Evolutionary conservation across 2,797 vertebrate genomes (phyloP).

Genomic region (Sebastes hubbsi): DNA sequence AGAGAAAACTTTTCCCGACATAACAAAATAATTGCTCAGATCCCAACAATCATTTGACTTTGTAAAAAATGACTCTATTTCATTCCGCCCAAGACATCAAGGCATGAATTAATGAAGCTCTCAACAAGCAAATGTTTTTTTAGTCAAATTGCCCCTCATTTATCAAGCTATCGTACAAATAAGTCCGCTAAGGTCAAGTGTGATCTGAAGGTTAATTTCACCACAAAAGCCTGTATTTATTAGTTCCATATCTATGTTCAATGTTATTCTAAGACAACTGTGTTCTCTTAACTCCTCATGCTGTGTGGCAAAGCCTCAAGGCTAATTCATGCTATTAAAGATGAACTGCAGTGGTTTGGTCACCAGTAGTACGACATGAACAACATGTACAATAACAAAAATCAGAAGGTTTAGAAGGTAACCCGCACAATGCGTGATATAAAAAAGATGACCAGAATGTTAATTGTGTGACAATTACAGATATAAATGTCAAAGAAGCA

Average conservation of each 20-base stretch:
- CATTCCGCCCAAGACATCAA: not conserved
- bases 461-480: not conserved
- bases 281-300: not conserved
- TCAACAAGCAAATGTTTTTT: not conserved
- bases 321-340: not conserved
- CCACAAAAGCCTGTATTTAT: conserved; percentile 16
- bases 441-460: not conserved
- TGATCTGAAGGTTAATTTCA: conserved; percentile 1
- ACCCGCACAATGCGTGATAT: not conserved
- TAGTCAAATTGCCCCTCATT: not conserved
- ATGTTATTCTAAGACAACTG: not conserved
- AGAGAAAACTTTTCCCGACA: not conserved
- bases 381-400: not conserved
- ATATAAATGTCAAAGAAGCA: not conserved
- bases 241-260: not conserved
- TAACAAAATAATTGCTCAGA: not conserved
- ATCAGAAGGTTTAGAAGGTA: not conserved
- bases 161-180: not conserved
- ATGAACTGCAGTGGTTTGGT: conserved; percentile 13
- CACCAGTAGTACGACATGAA: not conserved
- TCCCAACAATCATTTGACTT: conserved; percentile 2
- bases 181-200: not conserved
- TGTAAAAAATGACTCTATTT: not conserved
- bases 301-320: not conserved
- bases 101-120: not conserved